Base-by-base conservation (phyloP, 92 coral and sea anemone genomes). In the Palythoa heliodiscus region DNA sequence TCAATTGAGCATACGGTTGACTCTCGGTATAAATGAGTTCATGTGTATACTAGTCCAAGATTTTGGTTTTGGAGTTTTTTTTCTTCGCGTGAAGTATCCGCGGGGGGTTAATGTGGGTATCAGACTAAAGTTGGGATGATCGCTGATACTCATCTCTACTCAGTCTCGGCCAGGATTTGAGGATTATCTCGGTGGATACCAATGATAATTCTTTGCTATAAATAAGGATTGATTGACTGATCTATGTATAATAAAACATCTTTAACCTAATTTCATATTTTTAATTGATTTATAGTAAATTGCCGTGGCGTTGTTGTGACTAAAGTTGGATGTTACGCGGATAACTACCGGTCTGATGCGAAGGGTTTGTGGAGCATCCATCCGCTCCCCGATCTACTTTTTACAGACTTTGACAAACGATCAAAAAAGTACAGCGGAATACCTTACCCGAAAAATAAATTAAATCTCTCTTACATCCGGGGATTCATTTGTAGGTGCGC, bases 321-420 rank as follows among this genome's bases (percentile, higher is more conserved):
- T 5, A 80, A 68, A 48, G 84, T 80, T 52, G 84, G 84, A 66
- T 80, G 84, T 29, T 80, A 38, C 37, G 84, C 84, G 12, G 84
- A 80, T 47, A 80, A 80, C 73, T 66, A 80, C 74, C 13, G 2
- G n/a, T 19, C 43, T 8, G 73, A 29, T 22, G 58, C 20, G 23
- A 80, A 80, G 84, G 84, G 43, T 3, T n/a, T 52, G 13, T 24
- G 22, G 29, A 63, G 74, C 15, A 22, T 64, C 13, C 84, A 47
- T 43, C 84, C 84, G 22, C 48, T 80, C 9, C 84, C 84, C 12
- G 57, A 64, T 10, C 35, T 80, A 9, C 84, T 80, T 19, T 80
- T 80, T 39, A 80, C 84, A 13, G 84, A 80, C 60, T 22, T 48
- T 58, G n/a, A 20, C 0, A 29, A 15, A 19, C 40, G 23, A 22